Conservation (phyloP, 2,797 vertebrate species). For the Tadarida brasiliensis region DNA sequence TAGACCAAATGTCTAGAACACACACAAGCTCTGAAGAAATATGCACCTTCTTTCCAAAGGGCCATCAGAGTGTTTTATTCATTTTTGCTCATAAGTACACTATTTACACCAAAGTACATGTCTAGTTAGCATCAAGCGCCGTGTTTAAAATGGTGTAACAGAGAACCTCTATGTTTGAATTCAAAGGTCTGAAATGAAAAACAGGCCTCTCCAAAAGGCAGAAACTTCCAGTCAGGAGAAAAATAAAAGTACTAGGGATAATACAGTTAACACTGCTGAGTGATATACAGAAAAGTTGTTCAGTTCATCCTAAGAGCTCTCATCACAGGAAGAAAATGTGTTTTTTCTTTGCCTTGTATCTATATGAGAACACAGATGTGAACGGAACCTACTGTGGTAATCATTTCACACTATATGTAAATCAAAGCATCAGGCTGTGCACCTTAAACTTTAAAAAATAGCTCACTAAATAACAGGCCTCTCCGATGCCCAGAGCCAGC, state of each 20-base stretch:
- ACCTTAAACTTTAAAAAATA: neutral
- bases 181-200: conserved; percentile 74
- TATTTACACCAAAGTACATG: neutral
- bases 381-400: neutral
- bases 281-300: neutral
- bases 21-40: conserved; percentile 31
- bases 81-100: neutral
- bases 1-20: conserved; percentile 20
- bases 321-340: neutral
- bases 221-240: neutral
- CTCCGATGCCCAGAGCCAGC: conserved; percentile 55
- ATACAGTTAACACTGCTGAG: neutral
- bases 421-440: neutral
- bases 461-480: conserved; percentile 48
- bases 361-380: neutral
- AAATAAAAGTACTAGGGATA: neutral
- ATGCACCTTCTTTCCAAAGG: neutral
- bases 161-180: conserved; percentile 43
- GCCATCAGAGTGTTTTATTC: neutral
- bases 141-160: conserved; percentile 45
- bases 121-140: neutral
- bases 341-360: neutral
- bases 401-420: neutral
- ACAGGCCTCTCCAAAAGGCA: conserved; percentile 38
- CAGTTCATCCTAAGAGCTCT: neutral